Evolutionary conservation across 2,888 invertebrate species (phyloP).

Genomic region (Mesorhabditis sp.): DNA sequence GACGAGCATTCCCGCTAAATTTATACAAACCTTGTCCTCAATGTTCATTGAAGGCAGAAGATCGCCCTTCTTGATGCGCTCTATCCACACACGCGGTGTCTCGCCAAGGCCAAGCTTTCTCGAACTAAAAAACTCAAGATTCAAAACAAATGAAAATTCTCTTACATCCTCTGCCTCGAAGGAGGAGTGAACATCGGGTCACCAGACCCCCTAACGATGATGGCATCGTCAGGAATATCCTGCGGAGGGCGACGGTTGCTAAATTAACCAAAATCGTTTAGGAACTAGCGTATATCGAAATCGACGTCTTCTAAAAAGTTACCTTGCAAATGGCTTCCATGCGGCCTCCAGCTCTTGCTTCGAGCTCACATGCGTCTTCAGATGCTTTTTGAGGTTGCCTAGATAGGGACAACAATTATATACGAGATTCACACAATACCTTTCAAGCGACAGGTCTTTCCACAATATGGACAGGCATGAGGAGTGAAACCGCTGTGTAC

Average conservation of each 20-base stretch:
- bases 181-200: slow-evolving; percentile 41
- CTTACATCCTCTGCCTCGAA: too few species aligned
- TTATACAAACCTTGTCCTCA: slow-evolving; percentile 37
- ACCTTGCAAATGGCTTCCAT: slow-evolving; percentile 58
- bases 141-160: neutral
- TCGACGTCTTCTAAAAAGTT: neutral
- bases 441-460: slow-evolving; percentile 54
- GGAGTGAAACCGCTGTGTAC: slow-evolving; percentile 56
- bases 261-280: slow-evolving; percentile 12
- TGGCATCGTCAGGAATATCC: slow-evolving; percentile 55
- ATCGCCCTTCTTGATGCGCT: slow-evolving; percentile 48
- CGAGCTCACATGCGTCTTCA: slow-evolving; percentile 56
- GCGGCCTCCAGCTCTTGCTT: slow-evolving; percentile 57
- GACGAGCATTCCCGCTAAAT: neutral
- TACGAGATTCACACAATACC: neutral
- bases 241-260: slow-evolving; percentile 55
- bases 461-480: slow-evolving; percentile 55
- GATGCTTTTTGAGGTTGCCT: slow-evolving; percentile 58
- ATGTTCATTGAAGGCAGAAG: slow-evolving; percentile 43
- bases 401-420: neutral
- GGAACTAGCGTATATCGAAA: neutral
- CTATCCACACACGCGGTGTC: slow-evolving; percentile 44
- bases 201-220: slow-evolving; percentile 48
- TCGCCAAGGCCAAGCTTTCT: slow-evolving; percentile 49
- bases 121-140: slow-evolving; percentile 3